Percentiles rank a stretch among this genome's conserved stretches.
Conservation (phyloP, 1,140 invertebrate species). For the Drosophila watanabei region DNA sequence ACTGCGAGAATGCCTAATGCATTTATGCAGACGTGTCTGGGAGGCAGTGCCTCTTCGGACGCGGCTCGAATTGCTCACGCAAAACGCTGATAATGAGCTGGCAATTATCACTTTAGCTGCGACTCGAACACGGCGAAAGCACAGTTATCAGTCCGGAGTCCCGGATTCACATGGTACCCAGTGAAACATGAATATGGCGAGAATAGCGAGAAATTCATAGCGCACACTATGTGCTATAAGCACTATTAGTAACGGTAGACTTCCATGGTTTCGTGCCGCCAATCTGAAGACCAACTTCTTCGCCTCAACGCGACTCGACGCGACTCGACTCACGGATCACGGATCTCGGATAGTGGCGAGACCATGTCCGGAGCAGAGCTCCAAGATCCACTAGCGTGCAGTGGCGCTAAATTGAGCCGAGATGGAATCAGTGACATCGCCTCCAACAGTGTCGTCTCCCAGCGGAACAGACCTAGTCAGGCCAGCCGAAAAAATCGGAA, state of each 20-base stretch:
- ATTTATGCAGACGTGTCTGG: conserved; percentile 49
- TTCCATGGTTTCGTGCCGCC: conserved; percentile 62
- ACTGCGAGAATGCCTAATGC: conserved; percentile 39
- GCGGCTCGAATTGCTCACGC: conserved; percentile 59
- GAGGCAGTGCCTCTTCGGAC: conserved; percentile 30
- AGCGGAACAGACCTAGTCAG: conserved; percentile 43
- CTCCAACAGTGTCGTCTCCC: conserved; percentile 55
- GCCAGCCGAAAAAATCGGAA: conserved; percentile 12
- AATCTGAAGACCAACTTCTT: conserved; percentile 49
- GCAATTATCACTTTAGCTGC: conserved; percentile 75
- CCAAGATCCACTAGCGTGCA: conserved; percentile 60
- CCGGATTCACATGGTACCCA: conserved; percentile 55
- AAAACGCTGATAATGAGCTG: conserved; percentile 74
- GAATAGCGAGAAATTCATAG: conserved; percentile 38
- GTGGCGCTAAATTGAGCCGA: conserved; percentile 64
- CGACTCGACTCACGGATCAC: conserved; percentile 35
- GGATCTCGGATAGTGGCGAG: conserved; percentile 23
- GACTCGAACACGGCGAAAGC: conserved; percentile 57
- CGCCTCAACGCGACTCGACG: neutral
- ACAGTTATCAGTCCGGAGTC: conserved; percentile 57
- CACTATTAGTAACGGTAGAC: conserved; percentile 64
- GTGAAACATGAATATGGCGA: conserved; percentile 43
- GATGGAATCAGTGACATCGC: conserved; percentile 55
- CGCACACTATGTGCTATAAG: conserved; percentile 34
- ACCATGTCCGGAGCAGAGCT: conserved; percentile 3